Evolutionary conservation across 2,888 invertebrate species (phyloP), one percentile per base, ranked within the genome.

Genomic region (Eristalis arbustorum): DNA sequence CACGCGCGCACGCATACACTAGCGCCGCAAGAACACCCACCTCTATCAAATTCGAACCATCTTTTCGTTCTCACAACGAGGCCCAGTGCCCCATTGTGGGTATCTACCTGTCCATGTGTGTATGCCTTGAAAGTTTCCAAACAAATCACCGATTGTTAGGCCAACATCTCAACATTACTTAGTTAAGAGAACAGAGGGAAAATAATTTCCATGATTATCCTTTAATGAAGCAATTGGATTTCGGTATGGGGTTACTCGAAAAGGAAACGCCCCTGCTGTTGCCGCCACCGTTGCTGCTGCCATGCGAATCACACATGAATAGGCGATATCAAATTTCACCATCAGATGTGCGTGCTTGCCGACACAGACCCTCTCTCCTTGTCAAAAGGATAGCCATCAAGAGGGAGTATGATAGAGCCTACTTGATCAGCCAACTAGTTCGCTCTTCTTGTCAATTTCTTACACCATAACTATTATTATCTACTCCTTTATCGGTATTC

Each of bases 351-450:
- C 71, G 74, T 71, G 63, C 72, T 68, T 31, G 68, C 77, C 85
- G 85, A 83, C 78, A 83, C 18, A 49, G 72, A 72, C 56, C 34
- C 34, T 31, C 59, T 61, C 74, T 22, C 40, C 69, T 23, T 71
- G 57, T 87, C 67, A 75, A 83, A 87, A 72, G 83, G 83, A 83
- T 83, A 83, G 74, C 83, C 49, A 49, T n/a, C 49, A 49, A 49
- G 37, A 37, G 49, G 18, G 49, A 49, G 18, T 18, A 18, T 74
- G 74, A 57, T 67, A 78, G 87, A 82, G 72, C 78, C 74, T 87
- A 83, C 87, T 87, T 83, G 87, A 87, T 87, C 87, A 87, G 83
- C 87, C 83, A 87, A 83, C 83, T 87, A 87, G 87, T 87, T 83
- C 69, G 78, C 83, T 83, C 82, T 74, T 82, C 82, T 87, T 87